Evolutionary conservation across 37 sponge, comb jelly and placozoan species (phyloP).

Genomic region (Chondrilla cf. caribensis): DNA sequence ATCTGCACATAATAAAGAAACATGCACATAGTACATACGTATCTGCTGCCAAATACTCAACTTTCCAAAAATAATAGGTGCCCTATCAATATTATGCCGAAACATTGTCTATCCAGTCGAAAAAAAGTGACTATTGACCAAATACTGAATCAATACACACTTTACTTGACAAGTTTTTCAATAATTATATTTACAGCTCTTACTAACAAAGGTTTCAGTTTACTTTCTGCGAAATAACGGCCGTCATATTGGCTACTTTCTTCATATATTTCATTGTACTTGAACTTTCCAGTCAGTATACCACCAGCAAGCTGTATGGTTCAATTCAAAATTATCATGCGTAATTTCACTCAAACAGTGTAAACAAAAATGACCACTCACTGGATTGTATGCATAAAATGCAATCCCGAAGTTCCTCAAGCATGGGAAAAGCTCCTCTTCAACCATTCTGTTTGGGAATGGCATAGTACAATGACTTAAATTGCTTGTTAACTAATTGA

Average conservation of each 20-base stretch:
- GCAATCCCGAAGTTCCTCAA: slow-evolving; percentile 76
- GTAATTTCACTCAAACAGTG: too few relatives aligned
- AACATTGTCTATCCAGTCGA: too few relatives aligned
- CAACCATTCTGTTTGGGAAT: slow-evolving; percentile 75
- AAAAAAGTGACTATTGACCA: too few relatives aligned
- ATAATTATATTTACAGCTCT: background rate
- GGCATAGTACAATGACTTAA: too few relatives aligned
- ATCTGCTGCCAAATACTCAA: too few relatives aligned
- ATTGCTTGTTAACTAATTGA: too few relatives aligned
- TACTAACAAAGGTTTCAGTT: background rate
- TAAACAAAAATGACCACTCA: slow-evolving; percentile 28
- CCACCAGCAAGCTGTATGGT: slow-evolving; percentile 91
- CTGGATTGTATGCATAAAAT: slow-evolving; percentile 95
- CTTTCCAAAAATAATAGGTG: too few relatives aligned
- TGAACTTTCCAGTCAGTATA: slow-evolving; percentile 74
- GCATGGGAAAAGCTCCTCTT: slow-evolving; percentile 83
- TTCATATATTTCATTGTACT: slow-evolving; percentile 30
- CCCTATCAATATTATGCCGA: too few relatives aligned
- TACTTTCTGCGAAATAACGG: background rate
- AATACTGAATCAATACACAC: background rate
- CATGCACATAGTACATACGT: too few relatives aligned
- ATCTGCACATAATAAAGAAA: slow-evolving; percentile 45
- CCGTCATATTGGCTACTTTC: slow-evolving; percentile 1
- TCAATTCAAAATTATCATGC: background rate
- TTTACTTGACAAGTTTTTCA: background rate